phyloP scores from a whole-genome alignment of 1,140 invertebrate genomes.

The Aphis craccivora region DNA sequence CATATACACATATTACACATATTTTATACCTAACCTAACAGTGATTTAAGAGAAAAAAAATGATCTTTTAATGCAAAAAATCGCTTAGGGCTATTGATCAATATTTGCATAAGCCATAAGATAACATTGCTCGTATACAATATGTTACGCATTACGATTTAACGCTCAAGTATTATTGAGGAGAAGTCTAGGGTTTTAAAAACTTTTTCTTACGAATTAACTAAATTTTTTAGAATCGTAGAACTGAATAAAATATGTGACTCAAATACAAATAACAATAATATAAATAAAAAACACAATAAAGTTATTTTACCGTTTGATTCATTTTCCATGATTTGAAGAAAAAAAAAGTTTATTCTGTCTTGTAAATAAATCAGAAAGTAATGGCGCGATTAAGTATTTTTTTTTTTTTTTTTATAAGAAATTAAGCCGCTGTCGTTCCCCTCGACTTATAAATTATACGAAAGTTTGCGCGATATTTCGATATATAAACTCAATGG shows the following conservation, averaged over 20 bases:
- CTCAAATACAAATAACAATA: not conserved
- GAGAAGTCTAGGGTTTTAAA: not conserved
- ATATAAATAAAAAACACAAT: not conserved
- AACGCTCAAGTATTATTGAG: not conserved
- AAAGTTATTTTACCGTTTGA: not conserved
- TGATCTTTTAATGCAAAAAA: not conserved
- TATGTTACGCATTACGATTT: not conserved
- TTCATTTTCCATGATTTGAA: not conserved
- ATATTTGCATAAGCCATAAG: not conserved
- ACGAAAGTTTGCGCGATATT: not conserved
- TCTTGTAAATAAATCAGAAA: not conserved
- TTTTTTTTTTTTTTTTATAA: not conserved
- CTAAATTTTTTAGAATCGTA: not conserved
- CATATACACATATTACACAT: not conserved
- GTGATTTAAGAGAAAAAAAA: not conserved
- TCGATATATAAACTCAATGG: not conserved
- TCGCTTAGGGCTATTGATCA: not conserved
- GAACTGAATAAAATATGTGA: not conserved
- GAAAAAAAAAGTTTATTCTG: not conserved
- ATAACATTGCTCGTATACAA: not conserved
- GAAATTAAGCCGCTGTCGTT: not conserved
- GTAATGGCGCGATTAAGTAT: not conserved
- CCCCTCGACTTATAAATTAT: not conserved
- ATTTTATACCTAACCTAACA: not conserved
- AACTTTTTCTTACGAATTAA: not conserved